phyloP scores from a whole-genome alignment of 2,888 invertebrate species.

The Tipula unca region DNA sequence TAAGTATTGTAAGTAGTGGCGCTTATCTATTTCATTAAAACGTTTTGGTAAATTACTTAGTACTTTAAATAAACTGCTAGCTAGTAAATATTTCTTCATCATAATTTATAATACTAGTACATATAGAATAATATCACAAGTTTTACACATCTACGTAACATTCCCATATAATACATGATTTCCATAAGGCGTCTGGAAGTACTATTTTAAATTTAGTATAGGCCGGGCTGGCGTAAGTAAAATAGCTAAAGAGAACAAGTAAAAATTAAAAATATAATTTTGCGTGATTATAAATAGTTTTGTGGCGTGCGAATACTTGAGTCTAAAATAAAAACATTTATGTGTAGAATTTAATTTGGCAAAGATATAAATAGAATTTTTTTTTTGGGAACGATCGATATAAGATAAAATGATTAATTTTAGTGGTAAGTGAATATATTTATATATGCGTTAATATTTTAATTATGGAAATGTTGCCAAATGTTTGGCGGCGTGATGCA shows the following conservation, averaged over 20 bases:
- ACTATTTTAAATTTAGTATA: neutral
- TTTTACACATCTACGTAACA: neutral
- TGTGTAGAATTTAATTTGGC: neutral
- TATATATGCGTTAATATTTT: neutral
- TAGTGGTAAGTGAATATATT: slow-evolving; percentile 1
- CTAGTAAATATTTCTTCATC: neutral
- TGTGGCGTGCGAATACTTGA: neutral
- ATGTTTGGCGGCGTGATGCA: neutral
- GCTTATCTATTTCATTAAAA: neutral
- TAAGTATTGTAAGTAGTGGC: too few species aligned
- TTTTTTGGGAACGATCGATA: neutral
- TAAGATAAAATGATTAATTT: neutral
- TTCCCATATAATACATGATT: neutral
- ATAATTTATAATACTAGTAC: neutral
- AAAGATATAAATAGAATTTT: neutral
- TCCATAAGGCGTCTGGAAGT: neutral
- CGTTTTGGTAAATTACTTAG: neutral
- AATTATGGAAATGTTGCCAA: neutral
- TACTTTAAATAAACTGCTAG: neutral
- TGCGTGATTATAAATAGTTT: neutral
- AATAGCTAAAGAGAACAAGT: neutral
- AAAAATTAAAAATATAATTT: neutral
- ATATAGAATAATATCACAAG: neutral
- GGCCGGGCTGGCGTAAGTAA: neutral
- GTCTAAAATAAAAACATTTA: neutral